Evolutionary conservation across 2,113 vertebrate species (phyloP).

Genomic region (Mystacornis crossleyi): DNA sequence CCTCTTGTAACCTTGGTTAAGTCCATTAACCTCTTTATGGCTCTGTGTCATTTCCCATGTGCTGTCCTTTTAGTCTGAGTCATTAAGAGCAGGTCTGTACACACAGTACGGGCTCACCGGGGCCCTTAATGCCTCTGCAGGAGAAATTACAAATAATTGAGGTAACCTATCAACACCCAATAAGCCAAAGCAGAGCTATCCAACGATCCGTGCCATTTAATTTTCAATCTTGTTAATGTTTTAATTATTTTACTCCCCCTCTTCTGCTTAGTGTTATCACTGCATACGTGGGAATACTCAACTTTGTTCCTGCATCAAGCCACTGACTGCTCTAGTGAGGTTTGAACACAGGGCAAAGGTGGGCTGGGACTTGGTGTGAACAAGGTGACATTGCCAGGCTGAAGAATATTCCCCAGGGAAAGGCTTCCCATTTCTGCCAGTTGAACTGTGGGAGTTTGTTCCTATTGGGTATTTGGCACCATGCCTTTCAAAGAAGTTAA

Average conservation of each 20-base stretch:
- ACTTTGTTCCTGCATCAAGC: neutral
- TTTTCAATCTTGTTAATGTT: slow-evolving; percentile 50
- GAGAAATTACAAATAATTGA: slow-evolving; percentile 6
- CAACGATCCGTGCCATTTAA: slow-evolving; percentile 36
- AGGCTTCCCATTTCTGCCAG: neutral
- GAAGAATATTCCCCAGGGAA: neutral
- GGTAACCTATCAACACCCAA: slow-evolving; percentile 42
- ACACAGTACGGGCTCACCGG: neutral
- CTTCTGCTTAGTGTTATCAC: neutral
- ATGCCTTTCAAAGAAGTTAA: neutral
- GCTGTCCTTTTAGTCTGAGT: slow-evolving; percentile 13
- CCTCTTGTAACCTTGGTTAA: slow-evolving; percentile 23
- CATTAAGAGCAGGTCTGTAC: neutral
- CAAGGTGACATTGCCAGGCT: neutral
- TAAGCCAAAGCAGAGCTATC: neutral
- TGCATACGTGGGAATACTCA: neutral
- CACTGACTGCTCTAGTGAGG: neutral
- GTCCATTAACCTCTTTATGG: slow-evolving; percentile 49
- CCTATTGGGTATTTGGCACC: neutral
- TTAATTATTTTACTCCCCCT: slow-evolving; percentile 50
- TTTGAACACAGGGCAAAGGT: neutral
- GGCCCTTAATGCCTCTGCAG: neutral
- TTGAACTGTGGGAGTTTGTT: neutral
- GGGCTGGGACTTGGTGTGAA: neutral
- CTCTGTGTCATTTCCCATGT: slow-evolving; percentile 22